Evolutionary conservation across 1,140 invertebrate species (phyloP), one percentile per base, ranked within the genome.

Genomic region (Ceratina calcarata): DNA sequence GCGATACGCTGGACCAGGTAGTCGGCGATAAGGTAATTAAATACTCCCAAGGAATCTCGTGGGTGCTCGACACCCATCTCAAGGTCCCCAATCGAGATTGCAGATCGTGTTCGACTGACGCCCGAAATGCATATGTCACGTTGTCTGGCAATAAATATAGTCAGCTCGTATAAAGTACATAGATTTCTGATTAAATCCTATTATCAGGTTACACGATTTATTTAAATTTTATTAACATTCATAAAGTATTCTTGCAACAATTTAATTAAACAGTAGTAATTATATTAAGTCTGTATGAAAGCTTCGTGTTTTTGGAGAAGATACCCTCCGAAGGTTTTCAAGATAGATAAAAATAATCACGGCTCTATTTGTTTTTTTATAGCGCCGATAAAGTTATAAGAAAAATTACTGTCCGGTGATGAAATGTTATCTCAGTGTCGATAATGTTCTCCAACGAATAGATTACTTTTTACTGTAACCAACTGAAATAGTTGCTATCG

Each of bases 11-110:
- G 24, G 15, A 18, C 62, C 67, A 68, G 60, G 58, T 76, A 78
- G 67, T 77, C 76, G 51, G 73, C 78, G 85, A 85, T 86, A 86
- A 85, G 73, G 37, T 73, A 49, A 82, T 82, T 77, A 84, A 85
- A 85, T 67, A 83, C 24, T 81, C 27, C 53, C 6, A 12, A n/a
- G 15, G 67, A 80, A 76, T 84, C 76, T 73, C 4, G 37, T 20
- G 32, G 22, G 10, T 80, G 76, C 51, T 66, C 55, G 49, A 72
- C 65, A 78, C n/a, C 55, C 69, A 75, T 80, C 76, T 80, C 68
- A 3, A 49, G 8, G 22, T 0, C 16, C 4, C 1, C 1, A 27
- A 12, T 6, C 10, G 60, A 55, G 32, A 83, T 68, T 22, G 60
- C 27, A n/a, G 45, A 66, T 55, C 62, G 53, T 24, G 0, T 51